phyloP scores from a whole-genome alignment of 1,140 invertebrate species.

The Sycobia sp. region DNA sequence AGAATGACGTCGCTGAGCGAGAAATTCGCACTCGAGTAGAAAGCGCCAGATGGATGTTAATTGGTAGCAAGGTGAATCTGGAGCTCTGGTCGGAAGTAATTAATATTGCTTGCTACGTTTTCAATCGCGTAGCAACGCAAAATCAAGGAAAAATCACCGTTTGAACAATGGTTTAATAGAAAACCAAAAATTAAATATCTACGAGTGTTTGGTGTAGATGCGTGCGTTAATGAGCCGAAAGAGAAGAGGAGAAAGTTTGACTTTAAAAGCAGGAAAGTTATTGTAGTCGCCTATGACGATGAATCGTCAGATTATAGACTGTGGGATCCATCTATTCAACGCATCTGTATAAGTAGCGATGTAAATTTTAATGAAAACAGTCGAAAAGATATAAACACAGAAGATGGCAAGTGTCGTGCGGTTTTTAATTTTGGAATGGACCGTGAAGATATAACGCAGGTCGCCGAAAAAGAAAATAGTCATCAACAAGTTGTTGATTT shows the following conservation, averaged over 20 bases:
- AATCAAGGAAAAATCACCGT: too few relatives aligned
- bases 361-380: neutral
- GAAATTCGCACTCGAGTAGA: slow-evolving; percentile 47
- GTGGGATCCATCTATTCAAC: neutral
- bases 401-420: too few relatives aligned
- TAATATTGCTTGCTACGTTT: slow-evolving; percentile 46
- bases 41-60: slow-evolving; percentile 49
- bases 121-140: slow-evolving; percentile 30
- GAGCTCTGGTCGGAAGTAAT: slow-evolving; percentile 58
- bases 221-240: neutral
- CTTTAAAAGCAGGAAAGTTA: too few relatives aligned
- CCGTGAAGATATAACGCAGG: neutral
- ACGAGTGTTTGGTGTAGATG: neutral
- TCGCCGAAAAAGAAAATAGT: neutral
- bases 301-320: neutral
- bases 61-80: slow-evolving; percentile 44
- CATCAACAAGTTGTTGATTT: neutral
- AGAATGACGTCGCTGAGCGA: too few relatives aligned
- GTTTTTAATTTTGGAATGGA: neutral
- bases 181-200: too few relatives aligned
- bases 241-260: neutral
- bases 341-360: neutral
- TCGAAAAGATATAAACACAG: neutral
- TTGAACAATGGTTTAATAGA: too few relatives aligned
- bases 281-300: neutral